Conservation (phyloP, 2,113 vertebrate genomes). For the Uria aalge region DNA sequence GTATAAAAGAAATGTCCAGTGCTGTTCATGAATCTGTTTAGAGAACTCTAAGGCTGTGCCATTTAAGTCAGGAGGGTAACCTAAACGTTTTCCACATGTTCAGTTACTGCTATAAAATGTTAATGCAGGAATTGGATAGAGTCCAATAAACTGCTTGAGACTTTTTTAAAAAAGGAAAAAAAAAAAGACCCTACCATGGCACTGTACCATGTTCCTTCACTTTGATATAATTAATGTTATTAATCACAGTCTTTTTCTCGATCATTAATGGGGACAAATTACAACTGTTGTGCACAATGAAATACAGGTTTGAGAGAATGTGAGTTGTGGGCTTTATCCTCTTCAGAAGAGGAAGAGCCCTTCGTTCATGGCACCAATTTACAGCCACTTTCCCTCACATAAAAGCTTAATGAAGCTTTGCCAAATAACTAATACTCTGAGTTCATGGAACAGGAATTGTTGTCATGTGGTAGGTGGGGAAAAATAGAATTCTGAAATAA, state of each 20-base stretch:
- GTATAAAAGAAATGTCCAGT: background rate
- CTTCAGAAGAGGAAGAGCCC: background rate
- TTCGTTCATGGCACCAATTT: background rate
- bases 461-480: background rate
- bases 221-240: background rate
- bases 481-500: background rate
- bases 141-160: background rate
- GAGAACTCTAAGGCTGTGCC: background rate
- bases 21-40: constrained; percentile 31
- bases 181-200: background rate
- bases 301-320: background rate
- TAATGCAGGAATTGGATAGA: constrained; percentile 41
- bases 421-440: background rate
- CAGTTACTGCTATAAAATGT: constrained; percentile 18
- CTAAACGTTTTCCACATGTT: constrained; percentile 47
- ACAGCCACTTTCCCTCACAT: background rate
- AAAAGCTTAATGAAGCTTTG: background rate
- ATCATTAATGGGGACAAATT: background rate
- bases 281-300: background rate
- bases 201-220: background rate
- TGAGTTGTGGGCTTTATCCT: background rate
- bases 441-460: background rate
- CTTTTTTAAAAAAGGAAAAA: background rate
- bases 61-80: constrained; percentile 10
- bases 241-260: background rate